These are phyloP conservation scores for Halichoeres trimaculatus DNA, from an alignment of 2,113 vertebrate genomes.

Conservation along the genomic window DNA sequence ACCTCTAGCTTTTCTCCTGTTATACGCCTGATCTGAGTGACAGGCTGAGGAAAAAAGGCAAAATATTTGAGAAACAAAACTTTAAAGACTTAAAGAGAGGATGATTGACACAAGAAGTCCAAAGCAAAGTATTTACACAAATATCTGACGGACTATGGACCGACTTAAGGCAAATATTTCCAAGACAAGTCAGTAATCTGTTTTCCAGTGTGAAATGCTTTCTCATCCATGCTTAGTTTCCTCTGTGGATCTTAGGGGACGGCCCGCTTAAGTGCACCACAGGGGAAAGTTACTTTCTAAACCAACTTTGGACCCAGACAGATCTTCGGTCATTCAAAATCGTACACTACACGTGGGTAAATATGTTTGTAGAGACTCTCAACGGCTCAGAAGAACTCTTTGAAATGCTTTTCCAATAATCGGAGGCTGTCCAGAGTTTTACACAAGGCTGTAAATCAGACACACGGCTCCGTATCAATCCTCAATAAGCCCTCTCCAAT, in stretches of 20 bases:
- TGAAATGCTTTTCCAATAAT: slow-evolving; percentile 82
- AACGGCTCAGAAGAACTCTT: slow-evolving; percentile 57
- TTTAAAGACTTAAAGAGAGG: neutral
- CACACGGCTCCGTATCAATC: slow-evolving; percentile 45
- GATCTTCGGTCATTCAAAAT: slow-evolving; percentile 55
- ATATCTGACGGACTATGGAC: slow-evolving; percentile 9
- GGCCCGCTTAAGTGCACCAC: slow-evolving; percentile 66
- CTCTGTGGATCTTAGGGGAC: slow-evolving; percentile 69
- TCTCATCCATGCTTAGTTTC: slow-evolving; percentile 79
- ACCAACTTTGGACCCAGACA: slow-evolving; percentile 49
- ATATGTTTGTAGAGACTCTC: slow-evolving; percentile 74
- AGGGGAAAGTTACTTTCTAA: slow-evolving; percentile 66
- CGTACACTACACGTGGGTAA: slow-evolving; percentile 57
- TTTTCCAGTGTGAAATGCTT: slow-evolving; percentile 82
- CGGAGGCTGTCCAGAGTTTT: slow-evolving; percentile 74
- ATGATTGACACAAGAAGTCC: neutral
- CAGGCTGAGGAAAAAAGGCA: slow-evolving; percentile 5
- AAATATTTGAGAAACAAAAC: neutral
- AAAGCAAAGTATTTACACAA: neutral
- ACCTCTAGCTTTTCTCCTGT: slow-evolving; percentile 22
- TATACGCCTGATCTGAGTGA: slow-evolving; percentile 25
- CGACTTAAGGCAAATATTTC: slow-evolving; percentile 41
- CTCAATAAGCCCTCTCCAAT: slow-evolving; percentile 60
- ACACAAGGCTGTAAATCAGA: slow-evolving; percentile 75
- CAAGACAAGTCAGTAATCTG: slow-evolving; percentile 63